phyloP scores from a whole-genome alignment of 2,113 vertebrate genomes.

The Proterorhinus semilunaris region DNA sequence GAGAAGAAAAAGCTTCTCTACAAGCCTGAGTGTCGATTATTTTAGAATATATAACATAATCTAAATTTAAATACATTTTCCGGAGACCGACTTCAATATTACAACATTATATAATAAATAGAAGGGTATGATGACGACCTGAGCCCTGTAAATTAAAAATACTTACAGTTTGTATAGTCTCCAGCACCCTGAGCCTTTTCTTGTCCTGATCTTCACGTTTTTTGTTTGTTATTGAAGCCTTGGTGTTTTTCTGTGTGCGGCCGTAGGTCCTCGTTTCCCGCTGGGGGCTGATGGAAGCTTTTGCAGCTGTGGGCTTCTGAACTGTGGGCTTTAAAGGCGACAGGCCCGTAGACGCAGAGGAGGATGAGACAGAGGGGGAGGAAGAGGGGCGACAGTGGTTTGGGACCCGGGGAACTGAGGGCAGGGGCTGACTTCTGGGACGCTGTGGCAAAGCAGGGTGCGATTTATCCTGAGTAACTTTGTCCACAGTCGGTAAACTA shows the following conservation, averaged over 20 bases:
- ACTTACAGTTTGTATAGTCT: conserved; percentile 85
- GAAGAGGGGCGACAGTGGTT: conserved; percentile 34
- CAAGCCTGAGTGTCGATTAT: too few relatives aligned
- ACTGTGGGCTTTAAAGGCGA: conserved; percentile 49
- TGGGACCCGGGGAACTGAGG: conserved; percentile 37
- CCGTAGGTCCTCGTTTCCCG: conserved; percentile 73
- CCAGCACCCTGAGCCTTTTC: conserved; percentile 81
- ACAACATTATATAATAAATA: too few relatives aligned
- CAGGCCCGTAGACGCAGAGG: neutral
- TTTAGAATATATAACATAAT: too few relatives aligned
- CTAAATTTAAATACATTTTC: too few relatives aligned
- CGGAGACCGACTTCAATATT: too few relatives aligned
- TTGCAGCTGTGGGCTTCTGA: conserved; percentile 64
- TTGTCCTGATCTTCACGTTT: conserved; percentile 82
- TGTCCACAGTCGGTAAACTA: conserved; percentile 78
- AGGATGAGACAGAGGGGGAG: neutral
- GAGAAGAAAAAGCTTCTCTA: too few relatives aligned
- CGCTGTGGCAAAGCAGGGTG: conserved; percentile 56
- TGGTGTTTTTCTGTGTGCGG: conserved; percentile 75
- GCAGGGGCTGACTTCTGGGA: conserved; percentile 52
- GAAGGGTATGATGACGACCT: too few relatives aligned
- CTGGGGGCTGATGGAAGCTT: conserved; percentile 41
- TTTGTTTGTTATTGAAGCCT: conserved; percentile 64
- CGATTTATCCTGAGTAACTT: conserved; percentile 76
- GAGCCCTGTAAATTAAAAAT: neutral